Base-by-base conservation (phyloP, 2,797 vertebrate species). In the Chiloscyllium punctatum region DNA sequence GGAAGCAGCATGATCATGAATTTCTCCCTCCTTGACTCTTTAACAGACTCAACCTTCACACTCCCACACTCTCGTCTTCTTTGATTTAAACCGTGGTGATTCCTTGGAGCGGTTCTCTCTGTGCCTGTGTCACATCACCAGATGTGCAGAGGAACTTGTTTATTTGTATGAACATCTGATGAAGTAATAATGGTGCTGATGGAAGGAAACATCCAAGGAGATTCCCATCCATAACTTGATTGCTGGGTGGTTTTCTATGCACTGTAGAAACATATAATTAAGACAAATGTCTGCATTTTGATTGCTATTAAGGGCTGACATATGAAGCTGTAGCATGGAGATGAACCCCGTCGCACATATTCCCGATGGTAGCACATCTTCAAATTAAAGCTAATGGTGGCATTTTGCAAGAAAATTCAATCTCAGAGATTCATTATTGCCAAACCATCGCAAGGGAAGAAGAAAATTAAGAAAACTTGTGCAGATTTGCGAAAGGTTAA, bases 341-440 rank as follows among this genome's bases (percentile, higher is more conserved):
- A 77, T 77, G 8, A 77, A 13, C 30, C 8, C 72, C 72, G n/a
- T 74, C 25, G 30, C 7, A 77, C 30, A 33, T 11, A 77, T n/a
- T 77, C 33, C 11, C 30, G 3, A 23, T 86, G 37, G 42, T 15
- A 37, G n/a, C 9, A 82, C 16, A 42, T 6, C 82, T 7, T 48
- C 82, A 42, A 42, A 42, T 84, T 21, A 42, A 84, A 84, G 79
- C 6, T 84, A 18, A 86, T 48, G 82, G 82, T 86, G 42, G 18
- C 82, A 86, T 86, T 51, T 86, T 42, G 51, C 84, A 86, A 86
- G 84, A 86, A 86, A 86, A 86, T 51, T 48, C 84, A 51, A 48
- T 51, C 51, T 27, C 25, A 21, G 1, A 48, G 4, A 48, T 51
- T 86, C 21, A 51, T 86, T 9, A 86, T 42, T 86, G 84, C 42